phyloP scores from a whole-genome alignment of 2,113 vertebrate genomes.

The Prochilodus magdalenae region DNA sequence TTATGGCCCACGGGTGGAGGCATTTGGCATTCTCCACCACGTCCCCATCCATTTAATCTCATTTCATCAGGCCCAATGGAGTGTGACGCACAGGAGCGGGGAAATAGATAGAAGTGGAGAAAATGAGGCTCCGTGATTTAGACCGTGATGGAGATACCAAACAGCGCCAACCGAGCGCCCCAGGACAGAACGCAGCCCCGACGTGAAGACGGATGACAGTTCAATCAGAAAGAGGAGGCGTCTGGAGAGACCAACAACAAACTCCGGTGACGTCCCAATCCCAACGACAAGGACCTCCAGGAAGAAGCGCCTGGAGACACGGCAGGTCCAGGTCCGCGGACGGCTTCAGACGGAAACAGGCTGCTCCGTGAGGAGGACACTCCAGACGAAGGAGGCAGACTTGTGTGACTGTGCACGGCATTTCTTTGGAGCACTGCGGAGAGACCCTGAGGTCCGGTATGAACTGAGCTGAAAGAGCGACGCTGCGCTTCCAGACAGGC shows the following conservation, averaged over 20 bases:
- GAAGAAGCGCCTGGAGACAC: not conserved
- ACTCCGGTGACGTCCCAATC: not conserved
- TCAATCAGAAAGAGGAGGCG: slow-evolving; percentile 64
- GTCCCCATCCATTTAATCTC: slow-evolving; percentile 54
- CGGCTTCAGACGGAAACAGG: too few species aligned
- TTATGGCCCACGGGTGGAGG: slow-evolving; percentile 41
- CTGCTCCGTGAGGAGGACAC: too few species aligned
- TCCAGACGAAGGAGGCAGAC: not conserved
- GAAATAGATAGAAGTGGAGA: slow-evolving; percentile 68
- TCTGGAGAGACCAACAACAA: not conserved
- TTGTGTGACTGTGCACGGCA: too few species aligned
- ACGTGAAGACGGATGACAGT: slow-evolving; percentile 68
- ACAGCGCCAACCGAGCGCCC: slow-evolving; percentile 68
- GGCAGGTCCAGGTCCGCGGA: not conserved
- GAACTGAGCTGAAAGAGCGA: not conserved
- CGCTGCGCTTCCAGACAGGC: not conserved
- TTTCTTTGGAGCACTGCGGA: not conserved
- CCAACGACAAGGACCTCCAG: not conserved
- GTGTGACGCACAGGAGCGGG: slow-evolving; percentile 73
- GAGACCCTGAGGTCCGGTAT: not conserved
- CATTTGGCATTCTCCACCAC: slow-evolving; percentile 39
- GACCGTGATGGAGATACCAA: slow-evolving; percentile 70
- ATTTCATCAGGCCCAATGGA: slow-evolving; percentile 68
- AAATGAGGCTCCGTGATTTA: slow-evolving; percentile 79
- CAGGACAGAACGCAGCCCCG: slow-evolving; percentile 61